These are phyloP conservation scores for Fregata magnificens DNA, from an alignment of 2,113 vertebrate genomes.

Conservation along the genomic window DNA sequence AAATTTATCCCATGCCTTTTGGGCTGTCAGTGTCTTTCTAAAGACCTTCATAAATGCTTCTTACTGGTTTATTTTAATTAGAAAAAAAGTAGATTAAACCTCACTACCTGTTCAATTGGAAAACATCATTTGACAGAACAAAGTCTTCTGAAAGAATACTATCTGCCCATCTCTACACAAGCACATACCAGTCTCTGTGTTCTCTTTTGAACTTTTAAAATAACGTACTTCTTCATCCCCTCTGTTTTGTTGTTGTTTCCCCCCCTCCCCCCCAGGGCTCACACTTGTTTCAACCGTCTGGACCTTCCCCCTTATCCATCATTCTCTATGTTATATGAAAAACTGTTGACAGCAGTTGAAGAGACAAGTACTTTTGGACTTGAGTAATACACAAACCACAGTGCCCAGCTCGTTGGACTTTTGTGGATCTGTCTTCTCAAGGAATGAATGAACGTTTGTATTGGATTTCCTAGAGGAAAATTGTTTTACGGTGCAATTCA, in stretches of 20 bases:
- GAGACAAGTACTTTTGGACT: conserved; percentile 98
- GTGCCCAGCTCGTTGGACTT: conserved; percentile 47
- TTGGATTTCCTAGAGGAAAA: conserved; percentile 17
- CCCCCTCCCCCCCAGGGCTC: conserved; percentile 79
- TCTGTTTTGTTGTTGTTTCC: conserved; percentile 27
- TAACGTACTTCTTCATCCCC: neutral
- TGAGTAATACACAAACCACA: conserved; percentile 78
- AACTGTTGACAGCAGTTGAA: conserved; percentile 96
- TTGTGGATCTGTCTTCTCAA: conserved; percentile 48
- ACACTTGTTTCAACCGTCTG: conserved; percentile 98
- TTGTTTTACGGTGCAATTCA: conserved; percentile 10
- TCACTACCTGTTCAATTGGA: neutral
- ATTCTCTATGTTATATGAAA: conserved; percentile 98
- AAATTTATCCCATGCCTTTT: neutral
- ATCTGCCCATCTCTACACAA: neutral
- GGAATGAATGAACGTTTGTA: neutral
- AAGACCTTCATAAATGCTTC: neutral
- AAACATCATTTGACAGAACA: neutral
- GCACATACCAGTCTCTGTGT: neutral
- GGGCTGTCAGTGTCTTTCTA: neutral
- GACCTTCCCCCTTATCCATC: conserved; percentile 97
- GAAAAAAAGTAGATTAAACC: neutral
- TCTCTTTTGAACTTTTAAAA: conserved; percentile 3
- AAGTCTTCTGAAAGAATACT: neutral
- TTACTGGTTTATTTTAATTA: neutral